Conservation (phyloP, 1,140 invertebrate genomes). For the Popillia japonica region DNA sequence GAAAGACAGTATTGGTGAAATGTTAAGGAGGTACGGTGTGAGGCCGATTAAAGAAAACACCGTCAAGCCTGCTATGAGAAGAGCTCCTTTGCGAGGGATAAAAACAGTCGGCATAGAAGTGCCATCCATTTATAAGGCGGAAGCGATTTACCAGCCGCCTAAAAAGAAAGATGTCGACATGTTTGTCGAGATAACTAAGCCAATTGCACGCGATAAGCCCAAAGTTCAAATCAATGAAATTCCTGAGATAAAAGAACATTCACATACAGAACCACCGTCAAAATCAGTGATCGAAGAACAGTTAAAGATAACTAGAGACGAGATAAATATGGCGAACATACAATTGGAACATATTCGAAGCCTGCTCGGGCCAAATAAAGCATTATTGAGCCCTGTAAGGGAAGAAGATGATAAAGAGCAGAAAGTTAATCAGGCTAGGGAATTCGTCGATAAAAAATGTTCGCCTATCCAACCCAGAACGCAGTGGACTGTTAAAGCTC, state of each 20-base stretch:
- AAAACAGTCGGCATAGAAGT: conserved; percentile 34
- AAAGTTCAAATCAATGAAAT: background rate
- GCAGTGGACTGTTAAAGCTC: conserved; percentile 21
- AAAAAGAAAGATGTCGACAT: background rate
- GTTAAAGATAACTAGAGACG: background rate
- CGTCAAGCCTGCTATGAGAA: conserved; percentile 19
- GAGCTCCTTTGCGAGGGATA: conserved; percentile 8
- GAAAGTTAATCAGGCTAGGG: background rate
- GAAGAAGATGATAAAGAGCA: conserved; percentile 25
- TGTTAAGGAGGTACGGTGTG: conserved; percentile 2
- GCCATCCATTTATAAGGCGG: background rate
- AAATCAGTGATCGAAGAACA: conserved; percentile 13
- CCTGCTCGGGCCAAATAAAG: background rate
- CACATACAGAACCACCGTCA: background rate
- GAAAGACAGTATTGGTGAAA: background rate
- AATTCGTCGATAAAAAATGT: background rate
- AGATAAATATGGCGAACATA: conserved; percentile 1
- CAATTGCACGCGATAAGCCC: background rate
- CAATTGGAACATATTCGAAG: conserved; percentile 25
- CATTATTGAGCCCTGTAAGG: background rate
- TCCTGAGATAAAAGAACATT: background rate
- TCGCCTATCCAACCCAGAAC: background rate
- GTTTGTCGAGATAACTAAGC: background rate
- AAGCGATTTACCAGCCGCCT: background rate
- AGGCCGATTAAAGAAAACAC: background rate